These are phyloP conservation scores for Girardinus metallicus DNA, from an alignment of 2,797 vertebrate species.

Conservation along the genomic window DNA sequence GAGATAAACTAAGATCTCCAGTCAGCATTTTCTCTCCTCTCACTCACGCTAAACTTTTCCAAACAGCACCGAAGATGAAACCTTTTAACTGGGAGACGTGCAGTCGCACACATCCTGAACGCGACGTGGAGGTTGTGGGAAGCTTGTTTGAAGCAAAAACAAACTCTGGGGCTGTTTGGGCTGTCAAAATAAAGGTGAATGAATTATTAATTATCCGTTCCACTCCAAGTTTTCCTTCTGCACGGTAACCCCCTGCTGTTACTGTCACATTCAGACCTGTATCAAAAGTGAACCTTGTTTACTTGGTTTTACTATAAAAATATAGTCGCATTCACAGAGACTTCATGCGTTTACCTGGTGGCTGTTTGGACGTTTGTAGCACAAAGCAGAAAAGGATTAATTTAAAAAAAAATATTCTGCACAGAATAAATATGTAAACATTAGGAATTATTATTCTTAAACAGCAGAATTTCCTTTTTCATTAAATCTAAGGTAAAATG, in stretches of 20 bases:
- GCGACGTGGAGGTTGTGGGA: conserved; percentile 28
- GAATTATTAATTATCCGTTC: conserved; percentile 29
- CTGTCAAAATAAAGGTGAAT: conserved; percentile 50
- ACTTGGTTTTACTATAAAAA: conserved; percentile 15
- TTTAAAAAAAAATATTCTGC: background rate
- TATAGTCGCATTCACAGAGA: background rate
- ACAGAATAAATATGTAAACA: background rate
- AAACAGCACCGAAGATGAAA: conserved; percentile 27
- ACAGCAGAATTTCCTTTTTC: background rate
- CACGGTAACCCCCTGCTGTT: conserved; percentile 12
- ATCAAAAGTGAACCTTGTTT: conserved; percentile 20
- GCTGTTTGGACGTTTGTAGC: background rate
- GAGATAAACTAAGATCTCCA: conserved; percentile 52
- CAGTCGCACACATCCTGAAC: conserved; percentile 12
- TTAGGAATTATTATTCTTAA: background rate
- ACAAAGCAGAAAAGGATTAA: background rate
- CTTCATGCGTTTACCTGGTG: background rate
- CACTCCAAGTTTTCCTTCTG: conserved; percentile 18
- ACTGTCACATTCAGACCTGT: background rate
- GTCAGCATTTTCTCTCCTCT: conserved; percentile 50
- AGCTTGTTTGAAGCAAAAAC: conserved; percentile 26
- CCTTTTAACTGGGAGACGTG: conserved; percentile 25
- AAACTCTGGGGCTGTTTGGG: conserved; percentile 30
- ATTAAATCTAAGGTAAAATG: background rate
- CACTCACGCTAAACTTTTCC: conserved; percentile 30